Evolutionary conservation across 2,113 vertebrate genomes (phyloP), one percentile per base, ranked within the genome.

Genomic region (Pantherophis guttatus): DNA sequence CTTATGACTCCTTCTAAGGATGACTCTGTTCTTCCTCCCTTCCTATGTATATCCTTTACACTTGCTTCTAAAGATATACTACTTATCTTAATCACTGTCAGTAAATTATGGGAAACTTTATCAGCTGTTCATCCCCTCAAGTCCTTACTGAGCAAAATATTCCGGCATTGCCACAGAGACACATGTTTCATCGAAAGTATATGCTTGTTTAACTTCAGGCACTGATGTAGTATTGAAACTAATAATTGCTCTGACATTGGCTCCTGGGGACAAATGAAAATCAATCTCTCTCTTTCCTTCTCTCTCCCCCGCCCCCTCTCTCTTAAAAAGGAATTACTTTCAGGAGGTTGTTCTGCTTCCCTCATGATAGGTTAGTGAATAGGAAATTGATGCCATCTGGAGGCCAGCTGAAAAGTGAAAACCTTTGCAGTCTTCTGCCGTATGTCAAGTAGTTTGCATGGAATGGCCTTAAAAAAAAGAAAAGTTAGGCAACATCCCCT

Each of bases 171-270:
- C 96, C 93, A 96, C 96, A 95, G 95, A 91, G 85, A 96, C 93
- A 95, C 50, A 90, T 94, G 91, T 91, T 96, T 94, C 93, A 92
- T 95, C 94, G 95, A 94, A 95, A 95, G 88, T 88, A 94, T 62
- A 53, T 95, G 89, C 94, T 97, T 95, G 93, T 94, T 97, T 96
- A 33, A 90, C 97, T 96, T 95, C 81, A 96, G 89, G 48, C 89
- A 93, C 93, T 96, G 94, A 92, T 26, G 85, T 53, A 90, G 95
- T 94, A 95, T 85, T 93, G 59, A 89, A 91, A 29, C 17, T 94
- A 57, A 92, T 93, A 48, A 94, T 97, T 87, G 91, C 96, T 96
- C 92, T 91, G 93, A 89, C 26, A 97, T 93, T 96, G 88, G 94
- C 91, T 95, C 33, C 86, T 93, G 81, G 85, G 94, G 91, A 93